phyloP scores from a whole-genome alignment of 37 sponge, comb jelly and placozoan genomes.

The Theonella swinhoei region DNA sequence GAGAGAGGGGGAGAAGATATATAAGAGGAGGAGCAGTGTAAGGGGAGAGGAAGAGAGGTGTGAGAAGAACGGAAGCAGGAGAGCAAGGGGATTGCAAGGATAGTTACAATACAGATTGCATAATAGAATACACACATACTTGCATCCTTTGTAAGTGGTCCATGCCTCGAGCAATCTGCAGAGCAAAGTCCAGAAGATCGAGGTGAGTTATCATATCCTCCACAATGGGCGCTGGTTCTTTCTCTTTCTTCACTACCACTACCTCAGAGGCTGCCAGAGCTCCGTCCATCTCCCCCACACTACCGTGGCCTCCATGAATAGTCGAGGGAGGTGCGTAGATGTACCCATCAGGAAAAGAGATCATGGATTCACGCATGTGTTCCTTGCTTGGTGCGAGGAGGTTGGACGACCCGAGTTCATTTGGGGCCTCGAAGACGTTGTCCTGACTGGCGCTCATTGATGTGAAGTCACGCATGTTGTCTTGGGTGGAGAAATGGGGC shows the following conservation, averaged over 20 bases:
- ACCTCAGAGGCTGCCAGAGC: background rate
- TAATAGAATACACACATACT: no score
- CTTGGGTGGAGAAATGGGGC: background rate
- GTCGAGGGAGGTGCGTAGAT: background rate
- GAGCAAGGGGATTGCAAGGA: background rate
- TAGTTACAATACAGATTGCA: background rate
- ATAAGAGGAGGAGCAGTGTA: background rate
- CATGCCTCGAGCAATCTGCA: constrained; percentile 79
- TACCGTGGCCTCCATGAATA: background rate
- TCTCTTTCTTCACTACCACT: background rate
- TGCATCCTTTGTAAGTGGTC: no score
- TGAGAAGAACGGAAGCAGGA: background rate
- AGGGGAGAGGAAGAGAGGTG: background rate
- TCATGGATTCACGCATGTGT: background rate
- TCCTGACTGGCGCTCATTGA: background rate
- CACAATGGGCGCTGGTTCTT: background rate
- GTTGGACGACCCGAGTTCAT: background rate
- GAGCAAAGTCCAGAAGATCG: constrained; percentile 62
- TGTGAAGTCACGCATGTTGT: background rate
- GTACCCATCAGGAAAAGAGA: background rate
- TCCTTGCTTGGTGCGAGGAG: background rate
- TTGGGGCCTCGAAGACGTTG: background rate
- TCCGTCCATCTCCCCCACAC: background rate
- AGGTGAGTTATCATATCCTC: constrained; percentile 29
- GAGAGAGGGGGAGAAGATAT: constrained; percentile 2